Base-by-base conservation (phyloP, 2,797 vertebrate species). In the Cirrhinus molitorella region DNA sequence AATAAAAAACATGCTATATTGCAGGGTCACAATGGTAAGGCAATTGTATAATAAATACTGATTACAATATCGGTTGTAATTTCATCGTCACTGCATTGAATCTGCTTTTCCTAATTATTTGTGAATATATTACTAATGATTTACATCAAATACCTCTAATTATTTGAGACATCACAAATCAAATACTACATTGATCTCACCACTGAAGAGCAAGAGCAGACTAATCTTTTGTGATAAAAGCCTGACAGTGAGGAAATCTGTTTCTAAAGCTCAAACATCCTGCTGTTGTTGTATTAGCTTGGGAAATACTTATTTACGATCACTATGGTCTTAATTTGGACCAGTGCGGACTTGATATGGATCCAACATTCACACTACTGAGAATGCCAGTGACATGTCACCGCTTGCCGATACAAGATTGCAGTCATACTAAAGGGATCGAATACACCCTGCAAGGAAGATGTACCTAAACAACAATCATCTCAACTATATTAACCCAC, bases 151-250 rank as follows among this genome's bases (percentile, higher is more conserved):
- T 59, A 53, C 17, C 53, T 23, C 61, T 71, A 80, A 79, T 84
- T 71, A 74, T 81, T 75, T 31, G n/a, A 77, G 67, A 47, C 21
- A 40, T 73, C 80, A 74, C 47, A 51, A 87, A 70, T 63, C 57
- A n/a, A 28, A 77, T 61, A 73, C n/a, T 34, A 45, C 28, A 80
- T 74, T 84, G 53, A 84, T 53, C 67, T n/a, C 21, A 4, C 71
- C 61, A 51, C n/a, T 19, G 19, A 72, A 47, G 61, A 65, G 11
- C 45, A n/a, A 47, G 5, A 12, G n/a, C 57, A 23, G 31, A 19
- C n/a, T 63, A 37, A 88, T 63, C 70, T 86, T 84, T 84, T 43
- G 79, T 17, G 51, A 61, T 25, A 4, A 19, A 85, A 21, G 68
- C 65, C 47, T 4, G 51, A 53, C 5, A 25, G 71, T 66, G 31